A percentile compares a stretch with the other conserved stretches of the same genome.
phyloP scores from a whole-genome alignment of 2,113 vertebrate genomes.

The Lycaon pictus region DNA sequence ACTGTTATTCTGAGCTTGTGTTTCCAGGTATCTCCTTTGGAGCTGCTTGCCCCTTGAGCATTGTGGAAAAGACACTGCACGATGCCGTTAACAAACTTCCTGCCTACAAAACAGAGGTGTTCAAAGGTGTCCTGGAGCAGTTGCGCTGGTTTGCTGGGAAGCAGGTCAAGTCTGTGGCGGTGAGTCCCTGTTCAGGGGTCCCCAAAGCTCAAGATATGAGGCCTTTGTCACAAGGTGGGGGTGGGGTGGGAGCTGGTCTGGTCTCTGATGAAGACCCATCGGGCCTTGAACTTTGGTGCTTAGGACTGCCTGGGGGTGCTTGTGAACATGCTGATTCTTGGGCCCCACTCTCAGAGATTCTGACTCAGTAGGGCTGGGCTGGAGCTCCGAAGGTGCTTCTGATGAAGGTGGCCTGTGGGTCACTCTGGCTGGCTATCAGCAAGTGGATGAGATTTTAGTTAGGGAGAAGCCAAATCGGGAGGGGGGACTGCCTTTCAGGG shows the following conservation, averaged over 20 bases:
- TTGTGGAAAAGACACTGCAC: slow-evolving; percentile 89
- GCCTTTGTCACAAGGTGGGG: accelerated
- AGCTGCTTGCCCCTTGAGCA: slow-evolving; percentile 91
- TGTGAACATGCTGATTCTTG: not conserved
- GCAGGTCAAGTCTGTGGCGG: slow-evolving; percentile 97
- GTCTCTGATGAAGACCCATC: not conserved
- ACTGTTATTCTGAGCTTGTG: accelerated
- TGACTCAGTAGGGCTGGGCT: not conserved
- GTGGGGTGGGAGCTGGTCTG: not conserved
- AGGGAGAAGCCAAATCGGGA: not conserved
- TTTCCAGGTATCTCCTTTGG: slow-evolving; percentile 92
- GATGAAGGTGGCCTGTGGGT: not conserved
- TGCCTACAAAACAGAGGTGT: slow-evolving; percentile 90
- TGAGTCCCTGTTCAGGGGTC: slow-evolving; percentile 83
- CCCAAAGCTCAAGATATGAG: accelerated
- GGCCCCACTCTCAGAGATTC: not conserved
- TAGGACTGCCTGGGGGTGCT: not conserved
- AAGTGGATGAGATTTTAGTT: not conserved
- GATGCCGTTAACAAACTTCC: slow-evolving; percentile 86
- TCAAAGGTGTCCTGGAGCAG: slow-evolving; percentile 93
- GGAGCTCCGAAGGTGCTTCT: not conserved
- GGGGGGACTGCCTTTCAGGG: not conserved
- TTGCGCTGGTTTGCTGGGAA: slow-evolving; percentile 96
- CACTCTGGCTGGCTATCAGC: not conserved
- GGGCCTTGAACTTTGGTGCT: not conserved